These are phyloP conservation scores for Philaethria dido DNA, from an alignment of 2,888 invertebrate genomes.

Conservation along the genomic window DNA sequence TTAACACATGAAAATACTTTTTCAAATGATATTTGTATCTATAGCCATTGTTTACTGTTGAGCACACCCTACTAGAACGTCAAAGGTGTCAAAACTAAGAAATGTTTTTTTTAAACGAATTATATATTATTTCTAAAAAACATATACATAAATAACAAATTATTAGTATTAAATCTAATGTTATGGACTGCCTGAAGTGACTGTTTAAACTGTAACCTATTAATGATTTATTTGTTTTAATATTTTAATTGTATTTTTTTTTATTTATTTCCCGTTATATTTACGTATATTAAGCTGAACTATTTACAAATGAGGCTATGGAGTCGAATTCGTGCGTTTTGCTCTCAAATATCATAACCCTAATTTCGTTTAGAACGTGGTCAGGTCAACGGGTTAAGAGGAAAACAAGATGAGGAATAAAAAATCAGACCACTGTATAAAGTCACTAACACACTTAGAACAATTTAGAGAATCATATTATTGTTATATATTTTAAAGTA, in stretches of 20 bases:
- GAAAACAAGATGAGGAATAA: slow-evolving; percentile 52
- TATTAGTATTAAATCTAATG: neutral
- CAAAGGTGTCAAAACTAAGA: too few species aligned
- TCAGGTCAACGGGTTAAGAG: slow-evolving; percentile 69
- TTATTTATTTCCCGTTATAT: neutral
- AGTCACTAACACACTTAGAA: slow-evolving; percentile 49
- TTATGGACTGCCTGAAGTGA: neutral
- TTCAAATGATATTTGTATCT: neutral
- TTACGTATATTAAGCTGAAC: neutral
- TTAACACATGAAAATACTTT: too few species aligned
- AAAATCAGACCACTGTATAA: slow-evolving; percentile 46
- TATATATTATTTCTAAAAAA: too few species aligned
- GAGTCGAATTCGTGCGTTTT: slow-evolving; percentile 49
- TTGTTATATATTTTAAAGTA: neutral
- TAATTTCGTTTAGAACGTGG: slow-evolving; percentile 45
- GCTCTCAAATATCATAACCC: slow-evolving; percentile 44
- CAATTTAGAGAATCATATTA: slow-evolving; percentile 22
- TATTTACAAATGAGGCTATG: slow-evolving; percentile 60
- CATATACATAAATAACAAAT: too few species aligned
- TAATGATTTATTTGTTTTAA: neutral
- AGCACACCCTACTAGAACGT: too few species aligned
- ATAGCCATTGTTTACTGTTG: too few species aligned
- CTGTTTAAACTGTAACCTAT: neutral
- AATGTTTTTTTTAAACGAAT: too few species aligned
- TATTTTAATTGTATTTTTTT: neutral